phyloP scores from a whole-genome alignment of 2,113 vertebrate species.

The Micromys minutus region DNA sequence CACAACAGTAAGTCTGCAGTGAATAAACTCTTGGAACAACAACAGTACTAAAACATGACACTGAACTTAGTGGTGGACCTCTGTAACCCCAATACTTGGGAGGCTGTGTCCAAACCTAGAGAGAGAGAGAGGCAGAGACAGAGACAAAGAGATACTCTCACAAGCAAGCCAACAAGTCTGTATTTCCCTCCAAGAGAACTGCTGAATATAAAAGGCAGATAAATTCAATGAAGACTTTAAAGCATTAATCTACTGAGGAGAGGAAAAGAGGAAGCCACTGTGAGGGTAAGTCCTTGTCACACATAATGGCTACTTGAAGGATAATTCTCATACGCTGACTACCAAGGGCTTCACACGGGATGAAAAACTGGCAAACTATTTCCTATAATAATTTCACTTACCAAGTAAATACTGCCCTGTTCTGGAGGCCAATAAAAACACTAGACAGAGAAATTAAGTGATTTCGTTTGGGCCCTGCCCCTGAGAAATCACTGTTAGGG shows the following conservation, averaged over 20 bases:
- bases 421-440: conserved; percentile 31
- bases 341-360: not conserved
- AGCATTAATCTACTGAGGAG: not conserved
- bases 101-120: not conserved
- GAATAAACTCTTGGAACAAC: not conserved
- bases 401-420: not conserved
- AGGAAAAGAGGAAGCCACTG: not conserved
- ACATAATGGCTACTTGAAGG: not conserved
- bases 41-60: not conserved
- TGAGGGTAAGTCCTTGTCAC: not conserved
- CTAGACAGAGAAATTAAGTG: not conserved
- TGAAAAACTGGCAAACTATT: not conserved
- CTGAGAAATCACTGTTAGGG: not conserved
- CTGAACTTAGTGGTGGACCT: not conserved
- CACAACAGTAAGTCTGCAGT: not conserved
- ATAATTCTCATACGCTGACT: not conserved
- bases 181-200: not conserved
- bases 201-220: conserved; percentile 28
- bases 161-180: not conserved
- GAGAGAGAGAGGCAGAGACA: not conserved
- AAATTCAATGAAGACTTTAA: conserved; percentile 36
- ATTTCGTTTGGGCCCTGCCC: not conserved
- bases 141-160: not conserved
- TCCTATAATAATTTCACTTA: not conserved
- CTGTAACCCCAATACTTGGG: not conserved